A percentile compares a stretch with the other conserved stretches of the same genome.
These are phyloP conservation scores for Patella vulgata DNA, from an alignment of 1,140 invertebrate genomes.

Conservation along the genomic window DNA sequence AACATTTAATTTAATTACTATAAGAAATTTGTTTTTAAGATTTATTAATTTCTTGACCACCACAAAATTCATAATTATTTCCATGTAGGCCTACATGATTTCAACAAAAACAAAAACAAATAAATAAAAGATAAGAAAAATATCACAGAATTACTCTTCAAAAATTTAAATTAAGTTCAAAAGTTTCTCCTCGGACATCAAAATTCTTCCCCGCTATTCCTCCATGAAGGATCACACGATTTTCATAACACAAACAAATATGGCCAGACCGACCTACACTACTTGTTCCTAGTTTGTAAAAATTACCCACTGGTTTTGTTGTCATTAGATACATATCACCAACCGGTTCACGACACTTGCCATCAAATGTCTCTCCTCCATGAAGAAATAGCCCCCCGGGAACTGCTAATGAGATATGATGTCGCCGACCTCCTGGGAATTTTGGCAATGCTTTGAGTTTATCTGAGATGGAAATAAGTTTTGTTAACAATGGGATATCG, in stretches of 20 bases:
- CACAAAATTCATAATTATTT: too few relatives aligned
- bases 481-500: conserved; percentile 6
- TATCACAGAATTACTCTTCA: too few relatives aligned
- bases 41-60: too few relatives aligned
- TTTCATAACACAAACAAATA: conserved; percentile 42
- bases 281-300: conserved; percentile 48
- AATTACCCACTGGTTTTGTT: conserved; percentile 32
- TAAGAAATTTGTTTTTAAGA: too few relatives aligned
- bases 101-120: too few relatives aligned
- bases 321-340: conserved; percentile 57
- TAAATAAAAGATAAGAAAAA: too few relatives aligned
- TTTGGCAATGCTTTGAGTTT: conserved; percentile 39
- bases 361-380: conserved; percentile 65
- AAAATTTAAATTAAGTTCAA: conserved; percentile 28
- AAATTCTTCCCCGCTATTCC: conserved; percentile 45
- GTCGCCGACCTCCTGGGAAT: conserved; percentile 55
- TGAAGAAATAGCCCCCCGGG: conserved; percentile 51
- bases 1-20: too few relatives aligned
- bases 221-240: conserved; percentile 58
- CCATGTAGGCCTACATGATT: too few relatives aligned
- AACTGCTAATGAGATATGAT: conserved; percentile 47
- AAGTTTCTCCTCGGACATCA: conserved; percentile 42
- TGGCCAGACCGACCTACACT: conserved; percentile 53
- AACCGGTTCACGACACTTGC: conserved; percentile 51
- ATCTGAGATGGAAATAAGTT: conserved; percentile 15